Conservation (phyloP, 2,113 vertebrate genomes). For the Ifrita kowaldi region DNA sequence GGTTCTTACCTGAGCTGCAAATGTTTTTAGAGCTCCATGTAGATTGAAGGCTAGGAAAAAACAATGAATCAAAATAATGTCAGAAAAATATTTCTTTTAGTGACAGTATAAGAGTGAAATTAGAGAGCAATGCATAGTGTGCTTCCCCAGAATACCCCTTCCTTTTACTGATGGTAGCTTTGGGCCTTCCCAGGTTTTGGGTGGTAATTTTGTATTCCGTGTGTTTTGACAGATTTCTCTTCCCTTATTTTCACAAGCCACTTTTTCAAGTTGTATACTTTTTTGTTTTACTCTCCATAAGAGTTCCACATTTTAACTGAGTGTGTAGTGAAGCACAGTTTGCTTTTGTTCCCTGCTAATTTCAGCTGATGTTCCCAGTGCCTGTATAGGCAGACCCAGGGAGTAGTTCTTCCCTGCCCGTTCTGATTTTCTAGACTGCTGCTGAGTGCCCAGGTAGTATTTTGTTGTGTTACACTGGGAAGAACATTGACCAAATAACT, state of each 20-base stretch:
- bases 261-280: neutral
- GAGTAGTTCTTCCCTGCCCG: neutral
- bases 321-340: neutral
- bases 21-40: rapidly evolving
- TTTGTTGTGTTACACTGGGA: neutral
- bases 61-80: neutral
- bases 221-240: neutral
- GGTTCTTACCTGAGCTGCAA: slow-evolving; percentile 60
- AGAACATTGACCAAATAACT: neutral
- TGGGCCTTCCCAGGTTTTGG: neutral
- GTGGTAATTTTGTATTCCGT: neutral
- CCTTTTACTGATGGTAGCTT: neutral
- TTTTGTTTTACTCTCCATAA: neutral
- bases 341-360: neutral
- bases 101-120: neutral
- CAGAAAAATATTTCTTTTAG: neutral
- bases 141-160: neutral
- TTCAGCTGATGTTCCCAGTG: neutral
- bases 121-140: neutral
- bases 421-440: neutral
- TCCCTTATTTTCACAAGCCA: neutral
- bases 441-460: neutral
- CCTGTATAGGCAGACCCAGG: neutral
- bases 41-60: slow-evolving; percentile 41
- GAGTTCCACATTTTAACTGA: neutral